Base-by-base conservation (phyloP, 1,140 invertebrate species). In the Amphibalanus amphitrite region DNA sequence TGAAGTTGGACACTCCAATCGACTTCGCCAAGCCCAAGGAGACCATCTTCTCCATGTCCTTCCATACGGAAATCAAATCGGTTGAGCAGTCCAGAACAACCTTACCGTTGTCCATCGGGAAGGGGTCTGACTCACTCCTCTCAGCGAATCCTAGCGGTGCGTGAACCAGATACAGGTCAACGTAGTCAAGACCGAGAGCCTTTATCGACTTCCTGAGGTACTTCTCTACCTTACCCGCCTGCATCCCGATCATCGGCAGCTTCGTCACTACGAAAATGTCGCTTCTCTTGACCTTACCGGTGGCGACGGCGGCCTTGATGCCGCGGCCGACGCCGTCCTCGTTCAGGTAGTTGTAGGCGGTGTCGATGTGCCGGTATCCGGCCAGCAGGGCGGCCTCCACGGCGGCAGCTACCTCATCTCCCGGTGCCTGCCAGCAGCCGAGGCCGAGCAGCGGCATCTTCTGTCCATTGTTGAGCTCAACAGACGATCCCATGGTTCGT, bases 131-230 rank as follows among this genome's bases (percentile, higher is more conserved):
- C 6, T 59, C 47, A 20, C 47, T 59, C 20, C 47, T 59, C 47
- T 67, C 65, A 10, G 28, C 65, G 17, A 77, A 75, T 0, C 75
- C 74, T 69, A 75, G 72, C 0, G 93, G 91, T 33, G 86, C 85
- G 74, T 95, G 92, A 70, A 94, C 84, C 17, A 95, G 80, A 78
- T 92, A 94, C 71, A 95, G 82, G 77, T 95, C 92, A 3, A 95
- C 79, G 77, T 94, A 95, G 71, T 89, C 85, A 70, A 92, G 77
- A 74, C 88, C 84, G 25, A 94, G 80, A 59, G 84, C 85, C 69
- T 85, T 80, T 30, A 95, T 79, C 0, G 91, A 93, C 70, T 87
- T 79, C 64, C 86, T 86, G 26, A 93, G 78, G 74, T 85, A 90
- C 67, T 86, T 86, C 73, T 86, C 84, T 23, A 94, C 90, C 71